Evolutionary conservation across 2,888 invertebrate genomes (phyloP).

Genomic region (Nemapogon koenigi): DNA sequence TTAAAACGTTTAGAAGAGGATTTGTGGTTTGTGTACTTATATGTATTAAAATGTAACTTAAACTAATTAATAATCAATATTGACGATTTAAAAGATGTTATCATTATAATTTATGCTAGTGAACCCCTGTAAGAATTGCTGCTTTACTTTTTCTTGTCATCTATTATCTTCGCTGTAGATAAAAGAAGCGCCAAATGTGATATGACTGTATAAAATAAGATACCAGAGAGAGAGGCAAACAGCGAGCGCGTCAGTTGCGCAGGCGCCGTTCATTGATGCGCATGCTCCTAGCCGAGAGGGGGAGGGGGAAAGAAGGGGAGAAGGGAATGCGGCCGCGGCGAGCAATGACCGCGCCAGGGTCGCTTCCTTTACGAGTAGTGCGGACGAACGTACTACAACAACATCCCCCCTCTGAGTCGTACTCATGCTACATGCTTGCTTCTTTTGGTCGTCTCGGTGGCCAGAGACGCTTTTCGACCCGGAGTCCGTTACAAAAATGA

Average conservation of each 20-base stretch:
- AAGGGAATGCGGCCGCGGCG: constrained; percentile 55
- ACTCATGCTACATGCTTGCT: constrained; percentile 49
- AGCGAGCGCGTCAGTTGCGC: constrained; percentile 41
- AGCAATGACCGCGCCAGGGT: constrained; percentile 65
- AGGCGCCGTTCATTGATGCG: constrained; percentile 61
- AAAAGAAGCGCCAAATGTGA: background rate
- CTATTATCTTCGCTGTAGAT: constrained; percentile 1
- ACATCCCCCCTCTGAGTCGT: constrained; percentile 27
- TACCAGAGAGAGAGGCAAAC: constrained; percentile 37
- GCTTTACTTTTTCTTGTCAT: background rate
- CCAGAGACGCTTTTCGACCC: constrained; percentile 56
- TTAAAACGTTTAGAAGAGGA: too few species aligned
- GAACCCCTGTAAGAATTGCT: too few species aligned
- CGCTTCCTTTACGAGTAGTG: constrained; percentile 63
- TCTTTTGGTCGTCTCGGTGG: constrained; percentile 22
- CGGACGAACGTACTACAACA: constrained; percentile 59
- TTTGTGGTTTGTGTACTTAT: too few species aligned
- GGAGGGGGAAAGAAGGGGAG: constrained; percentile 1
- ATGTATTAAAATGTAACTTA: too few species aligned
- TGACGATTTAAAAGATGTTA: too few species aligned
- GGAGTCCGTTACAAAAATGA: constrained; percentile 62
- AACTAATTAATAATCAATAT: too few species aligned
- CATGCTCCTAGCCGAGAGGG: constrained; percentile 38
- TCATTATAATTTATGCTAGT: too few species aligned
- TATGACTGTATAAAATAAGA: background rate